Base-by-base conservation (phyloP, 2,113 vertebrate genomes). In the Caracal caracal region DNA sequence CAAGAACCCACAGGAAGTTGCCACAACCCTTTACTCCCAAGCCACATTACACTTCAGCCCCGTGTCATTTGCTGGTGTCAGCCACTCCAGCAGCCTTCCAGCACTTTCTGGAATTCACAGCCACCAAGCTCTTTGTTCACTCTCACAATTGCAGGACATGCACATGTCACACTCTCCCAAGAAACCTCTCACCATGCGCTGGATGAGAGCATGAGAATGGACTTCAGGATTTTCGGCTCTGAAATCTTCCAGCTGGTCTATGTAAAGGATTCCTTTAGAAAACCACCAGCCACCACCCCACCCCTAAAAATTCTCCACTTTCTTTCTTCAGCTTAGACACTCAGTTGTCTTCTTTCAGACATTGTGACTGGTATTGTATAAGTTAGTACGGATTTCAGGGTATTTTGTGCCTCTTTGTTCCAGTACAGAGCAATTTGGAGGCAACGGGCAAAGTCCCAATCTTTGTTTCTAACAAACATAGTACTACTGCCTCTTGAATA, bases 281-380 rank as follows among this genome's bases (percentile, higher is more conserved):
- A 12, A 13, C 30, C 0, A 1, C 33, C 53, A 53, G 35, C 26
- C 12, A 53, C 17, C 30, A 8, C 2, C 3, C 1, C 11, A 22
- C 22, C 33, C 28, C 19, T 26, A 1, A 71, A 71, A 33, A 84
- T 66, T 37, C 13, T 28, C 87, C 37, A 22, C 28, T 88, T 70
- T 78, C 59, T 76, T 87, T 81, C 37, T 76, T 53, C 2, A 4
- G 28, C 28, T 83, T 35, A n/a, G 35, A 61, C 3, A 70, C 10
- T 78, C 30, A 49, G 0, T n/a, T 26, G 1, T 82, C 47, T 79
- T 83, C 61, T 96, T 94, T 80, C 33, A 47, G 9, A 19, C 3
- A 43, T 2, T 66, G 12, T 81, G 70, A n/a, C 43, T 68, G 30
- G 47, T 76, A 65, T 80, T 68, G 33, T 56, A 17, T 16, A 20